Percentiles rank a stretch among this genome's conserved stretches.
Conservation (phyloP, 2,797 vertebrate genomes). For the Centroberyx gerrardi region DNA sequence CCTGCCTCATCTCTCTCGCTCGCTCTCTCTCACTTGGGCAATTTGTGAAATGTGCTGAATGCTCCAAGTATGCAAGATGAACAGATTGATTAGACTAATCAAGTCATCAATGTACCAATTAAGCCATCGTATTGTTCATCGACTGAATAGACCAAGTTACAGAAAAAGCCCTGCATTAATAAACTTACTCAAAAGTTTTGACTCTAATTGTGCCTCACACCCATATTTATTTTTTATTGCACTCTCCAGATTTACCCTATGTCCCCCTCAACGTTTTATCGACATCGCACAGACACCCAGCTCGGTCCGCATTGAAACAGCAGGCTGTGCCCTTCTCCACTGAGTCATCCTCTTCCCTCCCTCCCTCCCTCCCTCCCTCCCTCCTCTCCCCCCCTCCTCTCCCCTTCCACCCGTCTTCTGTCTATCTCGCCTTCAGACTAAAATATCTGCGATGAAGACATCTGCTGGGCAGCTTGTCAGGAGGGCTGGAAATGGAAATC, state of each 20-base stretch:
- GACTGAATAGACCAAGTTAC: conserved; percentile 12
- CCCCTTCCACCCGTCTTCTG: conserved; percentile 61
- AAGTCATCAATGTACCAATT: conserved; percentile 51
- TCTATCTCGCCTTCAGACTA: conserved; percentile 77
- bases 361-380: conserved; percentile 22
- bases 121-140: conserved; percentile 31
- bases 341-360: conserved; percentile 40
- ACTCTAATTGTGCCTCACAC: conserved; percentile 33
- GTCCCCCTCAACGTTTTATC: conserved; percentile 57
- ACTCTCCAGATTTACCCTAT: conserved; percentile 21
- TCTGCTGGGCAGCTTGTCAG: conserved; percentile 81
- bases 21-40: conserved; percentile 10
- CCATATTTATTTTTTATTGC: conserved; percentile 33
- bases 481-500: conserved; percentile 78
- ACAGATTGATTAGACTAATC: conserved; percentile 58
- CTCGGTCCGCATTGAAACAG: conserved; percentile 55
- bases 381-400: conserved; percentile 18
- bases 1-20: neutral
- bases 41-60: conserved; percentile 39
- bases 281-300: conserved; percentile 28
- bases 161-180: conserved; percentile 10
- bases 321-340: conserved; percentile 42
- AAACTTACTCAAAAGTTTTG: conserved; percentile 34
- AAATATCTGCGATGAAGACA: conserved; percentile 83
- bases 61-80: conserved; percentile 34